These are phyloP conservation scores for Druceiella hillmani DNA, from an alignment of 2,888 invertebrate species.

Conservation along the genomic window DNA sequence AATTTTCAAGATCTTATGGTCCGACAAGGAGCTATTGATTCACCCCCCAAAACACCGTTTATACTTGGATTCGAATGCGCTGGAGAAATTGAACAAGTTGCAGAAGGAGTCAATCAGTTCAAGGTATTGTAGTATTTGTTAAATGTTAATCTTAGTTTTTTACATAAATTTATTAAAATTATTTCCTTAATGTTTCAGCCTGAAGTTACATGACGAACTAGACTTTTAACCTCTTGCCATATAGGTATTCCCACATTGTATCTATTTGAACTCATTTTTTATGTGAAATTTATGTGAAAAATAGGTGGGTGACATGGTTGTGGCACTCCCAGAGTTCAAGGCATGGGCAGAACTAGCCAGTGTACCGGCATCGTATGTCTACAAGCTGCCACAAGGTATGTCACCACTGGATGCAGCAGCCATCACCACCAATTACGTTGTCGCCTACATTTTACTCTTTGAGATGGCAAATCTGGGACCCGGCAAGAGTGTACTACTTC, in stretches of 20 bases:
- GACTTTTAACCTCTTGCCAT: no score
- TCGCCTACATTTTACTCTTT: constrained; percentile 80
- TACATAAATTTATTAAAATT: no score
- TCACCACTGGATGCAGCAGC: constrained; percentile 76
- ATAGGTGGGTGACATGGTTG: constrained; percentile 76
- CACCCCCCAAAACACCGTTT: constrained; percentile 84
- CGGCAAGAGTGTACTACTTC: constrained; percentile 76
- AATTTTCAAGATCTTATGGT: constrained; percentile 89
- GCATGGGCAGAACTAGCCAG: constrained; percentile 84
- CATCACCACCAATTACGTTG: constrained; percentile 79
- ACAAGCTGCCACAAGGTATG: constrained; percentile 70
- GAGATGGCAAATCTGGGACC: constrained; percentile 73
- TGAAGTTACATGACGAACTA: no score
- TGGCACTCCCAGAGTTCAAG: constrained; percentile 76
- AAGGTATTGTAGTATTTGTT: constrained; percentile 58
- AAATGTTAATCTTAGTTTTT: no score
- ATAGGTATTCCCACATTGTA: no score
- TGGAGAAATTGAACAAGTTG: constrained; percentile 73
- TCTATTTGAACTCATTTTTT: no score
- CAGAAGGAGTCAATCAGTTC: constrained; percentile 72
- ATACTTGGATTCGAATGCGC: constrained; percentile 86
- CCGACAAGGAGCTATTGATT: constrained; percentile 80
- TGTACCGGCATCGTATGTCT: constrained; percentile 76
- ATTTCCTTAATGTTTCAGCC: no score
- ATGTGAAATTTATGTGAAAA: no score